Percentiles rank a stretch among this genome's conserved stretches.
Conservation (phyloP, 2,888 invertebrate species). For the Standfussiana lucernea region DNA sequence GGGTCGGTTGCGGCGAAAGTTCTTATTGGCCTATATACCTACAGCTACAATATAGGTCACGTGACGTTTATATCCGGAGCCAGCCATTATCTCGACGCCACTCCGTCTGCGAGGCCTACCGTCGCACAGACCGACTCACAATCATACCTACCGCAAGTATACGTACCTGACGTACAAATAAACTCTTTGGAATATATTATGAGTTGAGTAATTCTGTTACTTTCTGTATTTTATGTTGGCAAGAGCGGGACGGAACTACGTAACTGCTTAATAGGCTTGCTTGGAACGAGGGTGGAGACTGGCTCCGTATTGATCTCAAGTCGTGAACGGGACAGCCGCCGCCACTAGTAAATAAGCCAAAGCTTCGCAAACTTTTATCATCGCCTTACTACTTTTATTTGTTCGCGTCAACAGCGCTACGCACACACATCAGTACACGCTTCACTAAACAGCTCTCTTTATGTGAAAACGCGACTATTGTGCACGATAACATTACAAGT, state of each 20-base stretch:
- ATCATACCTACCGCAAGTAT: conserved; percentile 44
- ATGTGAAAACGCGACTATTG: conserved; percentile 54
- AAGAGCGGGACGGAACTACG: conserved; percentile 70
- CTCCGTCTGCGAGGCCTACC: conserved; percentile 76
- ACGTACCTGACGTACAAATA: conserved; percentile 52
- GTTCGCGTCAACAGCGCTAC: conserved; percentile 47
- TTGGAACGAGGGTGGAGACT: conserved; percentile 78
- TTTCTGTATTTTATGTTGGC: conserved; percentile 61
- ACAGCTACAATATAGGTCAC: conserved; percentile 68
- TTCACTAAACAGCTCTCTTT: conserved; percentile 44
- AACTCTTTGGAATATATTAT: conserved; percentile 57
- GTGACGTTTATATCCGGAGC: conserved; percentile 65
- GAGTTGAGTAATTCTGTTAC: conserved; percentile 58
- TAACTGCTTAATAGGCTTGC: conserved; percentile 70
- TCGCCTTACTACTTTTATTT: conserved; percentile 55
- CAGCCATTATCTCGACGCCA: conserved; percentile 76
- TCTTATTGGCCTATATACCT: conserved; percentile 60
- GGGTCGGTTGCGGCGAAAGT: conserved; percentile 56
- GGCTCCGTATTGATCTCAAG: conserved; percentile 86
- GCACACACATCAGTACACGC: conserved; percentile 32
- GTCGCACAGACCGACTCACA: conserved; percentile 51
- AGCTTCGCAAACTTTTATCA: conserved; percentile 73
- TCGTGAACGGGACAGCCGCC: conserved; percentile 76
- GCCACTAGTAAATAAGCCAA: conserved; percentile 78
- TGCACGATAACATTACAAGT: conserved; percentile 26